These are phyloP conservation scores for Cuculus canorus DNA, from an alignment of 2,797 vertebrate genomes.

Conservation along the genomic window DNA sequence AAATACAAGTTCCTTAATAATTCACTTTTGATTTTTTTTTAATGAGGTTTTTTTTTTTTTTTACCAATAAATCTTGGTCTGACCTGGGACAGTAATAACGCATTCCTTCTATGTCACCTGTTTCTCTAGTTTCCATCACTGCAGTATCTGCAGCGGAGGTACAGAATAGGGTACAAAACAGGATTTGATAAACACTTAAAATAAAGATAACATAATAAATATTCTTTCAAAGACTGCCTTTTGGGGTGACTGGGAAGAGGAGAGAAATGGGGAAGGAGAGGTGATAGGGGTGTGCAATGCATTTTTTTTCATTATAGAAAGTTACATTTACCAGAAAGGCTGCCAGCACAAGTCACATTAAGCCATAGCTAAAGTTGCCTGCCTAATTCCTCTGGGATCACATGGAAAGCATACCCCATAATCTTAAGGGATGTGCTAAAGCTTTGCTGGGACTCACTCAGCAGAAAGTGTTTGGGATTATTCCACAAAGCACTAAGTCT, in stretches of 20 bases:
- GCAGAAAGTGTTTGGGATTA: constrained; percentile 69
- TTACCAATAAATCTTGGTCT: not conserved
- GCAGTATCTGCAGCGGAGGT: not conserved
- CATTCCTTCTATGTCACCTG: not conserved
- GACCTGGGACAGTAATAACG: not conserved
- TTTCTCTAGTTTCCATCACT: not conserved
- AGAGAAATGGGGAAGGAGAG: not conserved
- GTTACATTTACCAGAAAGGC: constrained; percentile 45
- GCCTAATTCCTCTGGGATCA: constrained; percentile 68
- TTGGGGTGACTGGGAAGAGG: not conserved
- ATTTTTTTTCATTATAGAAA: constrained; percentile 27
- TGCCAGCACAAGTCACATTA: constrained; percentile 55
- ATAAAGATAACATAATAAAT: constrained; percentile 37
- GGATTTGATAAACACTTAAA: constrained; percentile 26
- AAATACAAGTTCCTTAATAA: not conserved
- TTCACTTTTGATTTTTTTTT: not conserved
- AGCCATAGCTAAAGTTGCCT: constrained; percentile 61
- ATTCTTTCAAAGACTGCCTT: constrained; percentile 1
- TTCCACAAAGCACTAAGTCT: constrained; percentile 59
- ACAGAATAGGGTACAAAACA: not conserved
- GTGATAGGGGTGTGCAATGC: constrained; percentile 17
- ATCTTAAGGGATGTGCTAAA: constrained; percentile 71
- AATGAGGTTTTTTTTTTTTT: not conserved
- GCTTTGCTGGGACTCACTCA: constrained; percentile 70
- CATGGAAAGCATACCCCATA: constrained; percentile 58